Base-by-base conservation (phyloP, 2,797 vertebrate species). In the Otolemur crassicaudatus region DNA sequence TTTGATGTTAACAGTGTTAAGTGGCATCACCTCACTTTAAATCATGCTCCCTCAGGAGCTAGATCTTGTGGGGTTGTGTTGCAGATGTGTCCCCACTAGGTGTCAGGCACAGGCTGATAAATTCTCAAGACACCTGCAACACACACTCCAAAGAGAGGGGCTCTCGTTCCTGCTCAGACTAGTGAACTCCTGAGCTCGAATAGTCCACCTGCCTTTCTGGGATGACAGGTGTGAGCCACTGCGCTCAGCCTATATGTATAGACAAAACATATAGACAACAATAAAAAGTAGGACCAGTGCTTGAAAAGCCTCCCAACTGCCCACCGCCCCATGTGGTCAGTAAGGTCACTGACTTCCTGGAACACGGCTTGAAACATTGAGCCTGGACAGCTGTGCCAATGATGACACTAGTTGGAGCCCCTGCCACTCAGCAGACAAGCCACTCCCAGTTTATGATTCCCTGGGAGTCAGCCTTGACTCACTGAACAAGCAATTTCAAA, bases 1-100 rank as follows among this genome's bases (percentile, higher is more conserved):
- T 91, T 90, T 96, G 63, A 69, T 87, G 76, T 91, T 92, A 46
- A 70, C 96, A 70, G 53, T 92, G 23, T 76, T 77, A 75, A 95
- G 56, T 91, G 61, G 37, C 65, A 92, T 43, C 40, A 43, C 40
- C 40, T 53, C 14, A 16, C 49, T 53, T 53, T 53, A 53, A 53
- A 53, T 53, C 49, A 53, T 53, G 49, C 13, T 53, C 49, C 49
- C 49, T 53, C 49, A 53, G 49, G 14, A 53, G 49, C 49, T 14
- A 53, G 49, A 16, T 34, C 31, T 7, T 0, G 4, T 1, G 53
- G 53, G 61, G 6, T 37, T 34, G 63, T 46, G 25, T 20, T 87
- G 37, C 11, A 61, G 43, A 0, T 1, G 0, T 73, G 31, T 69
- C 0, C 29, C 91, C 96, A 97, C 93, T 80, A 87, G 95, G 63